Evolutionary conservation across 2,113 vertebrate genomes (phyloP).

Genomic region (Calypte anna): DNA sequence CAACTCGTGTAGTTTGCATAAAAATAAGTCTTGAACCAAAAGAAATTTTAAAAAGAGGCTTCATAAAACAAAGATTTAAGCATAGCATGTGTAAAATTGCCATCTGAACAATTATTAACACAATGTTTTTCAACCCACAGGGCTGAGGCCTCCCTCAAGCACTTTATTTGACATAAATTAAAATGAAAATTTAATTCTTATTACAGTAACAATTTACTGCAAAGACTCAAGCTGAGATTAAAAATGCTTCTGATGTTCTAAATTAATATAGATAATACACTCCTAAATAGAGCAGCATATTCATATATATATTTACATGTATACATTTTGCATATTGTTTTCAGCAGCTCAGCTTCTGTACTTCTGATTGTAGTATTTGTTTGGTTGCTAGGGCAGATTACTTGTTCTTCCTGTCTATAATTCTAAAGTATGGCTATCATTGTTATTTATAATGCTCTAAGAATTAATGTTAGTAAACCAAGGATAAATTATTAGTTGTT

Average conservation of each 20-base stretch:
- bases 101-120: neutral
- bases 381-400: neutral
- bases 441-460: neutral
- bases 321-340: neutral
- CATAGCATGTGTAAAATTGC: neutral
- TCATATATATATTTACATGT: neutral
- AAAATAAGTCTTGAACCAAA: neutral
- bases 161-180: constrained; percentile 7
- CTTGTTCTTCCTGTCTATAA: neutral
- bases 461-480: neutral
- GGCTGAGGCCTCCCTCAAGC: neutral
- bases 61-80: neutral
- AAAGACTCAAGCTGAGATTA: neutral
- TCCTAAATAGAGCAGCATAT: neutral
- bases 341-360: neutral
- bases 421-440: neutral
- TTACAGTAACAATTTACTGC: neutral
- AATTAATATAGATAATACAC: neutral
- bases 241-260: constrained; percentile 11
- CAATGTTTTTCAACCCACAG: neutral
- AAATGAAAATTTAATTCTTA: neutral
- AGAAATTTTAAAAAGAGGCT: neutral
- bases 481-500: neutral
- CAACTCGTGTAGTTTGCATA: neutral
- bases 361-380: neutral